Base-by-base conservation (phyloP, 1,140 invertebrate species). In the Phortica variegata region DNA sequence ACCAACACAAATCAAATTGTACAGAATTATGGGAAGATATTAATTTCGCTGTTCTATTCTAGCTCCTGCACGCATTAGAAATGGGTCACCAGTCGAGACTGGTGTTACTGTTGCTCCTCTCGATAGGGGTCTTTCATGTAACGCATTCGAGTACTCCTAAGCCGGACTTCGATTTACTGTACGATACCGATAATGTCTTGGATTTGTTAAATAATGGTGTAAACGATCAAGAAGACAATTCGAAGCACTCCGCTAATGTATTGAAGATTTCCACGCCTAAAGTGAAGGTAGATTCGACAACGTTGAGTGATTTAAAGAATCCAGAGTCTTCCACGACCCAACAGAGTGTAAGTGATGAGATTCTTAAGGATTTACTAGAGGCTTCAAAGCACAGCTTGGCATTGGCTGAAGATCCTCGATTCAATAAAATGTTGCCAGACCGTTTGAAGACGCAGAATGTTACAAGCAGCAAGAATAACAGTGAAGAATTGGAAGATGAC, bases 1-100 rank as follows among this genome's bases (percentile, higher is more conserved):
- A 0, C 10, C n/a, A 48, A 44, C 16, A 26, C 29, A 13, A 47
- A 33, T 49, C 9, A 17, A 43, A 18, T 10, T 13, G 15, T 42
- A 16, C n/a, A n/a, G n/a, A n/a, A n/a, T n/a, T n/a, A n/a, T n/a
- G n/a, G n/a, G n/a, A n/a, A n/a, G n/a, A n/a, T n/a, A n/a, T n/a
- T 8, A 23, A 34, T 43, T 23, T 6, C 7, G 38, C 52, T 36
- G 18, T 7, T 31, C 2, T 56, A 49, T 47, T 36, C 10, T 51
- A 66, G 63, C 49, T 60, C 51, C 47, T 47, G 43, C 58, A 38
- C 40, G 7, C 39, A 8, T 36, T 6, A 47, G 16, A 34, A 40
- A 73, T 73, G 69, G 52, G 69, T 65, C 61, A 66, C 66, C 70
- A 73, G 63, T 54, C 53, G 48, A 62, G 63, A 61, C 71, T 73